These are phyloP conservation scores for Uloborus plumipes DNA, from an alignment of 2,888 invertebrate genomes.

Conservation along the genomic window DNA sequence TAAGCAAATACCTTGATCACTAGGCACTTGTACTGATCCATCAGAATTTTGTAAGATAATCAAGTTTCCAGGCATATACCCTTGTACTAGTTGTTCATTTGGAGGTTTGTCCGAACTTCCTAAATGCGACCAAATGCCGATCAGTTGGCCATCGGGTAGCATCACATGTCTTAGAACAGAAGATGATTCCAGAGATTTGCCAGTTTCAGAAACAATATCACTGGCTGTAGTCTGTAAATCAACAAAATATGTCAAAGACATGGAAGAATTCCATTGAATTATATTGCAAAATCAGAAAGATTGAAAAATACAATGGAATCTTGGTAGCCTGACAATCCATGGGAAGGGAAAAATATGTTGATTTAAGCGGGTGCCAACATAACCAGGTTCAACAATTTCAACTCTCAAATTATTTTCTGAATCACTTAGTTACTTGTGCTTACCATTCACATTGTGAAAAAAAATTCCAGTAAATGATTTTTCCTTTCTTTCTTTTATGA, in stretches of 20 bases:
- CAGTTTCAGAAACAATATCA: conserved; percentile 39
- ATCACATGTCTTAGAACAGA: conserved; percentile 45
- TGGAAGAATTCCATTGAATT: too few species aligned
- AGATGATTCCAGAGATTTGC: conserved; percentile 27
- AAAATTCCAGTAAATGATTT: too few species aligned
- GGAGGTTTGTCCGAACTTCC: conserved; percentile 43
- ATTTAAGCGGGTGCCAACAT: too few species aligned
- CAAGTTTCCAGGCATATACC: conserved; percentile 61
- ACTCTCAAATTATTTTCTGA: too few species aligned
- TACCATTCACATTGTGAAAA: too few species aligned
- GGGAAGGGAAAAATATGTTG: too few species aligned
- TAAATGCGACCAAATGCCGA: conserved; percentile 35
- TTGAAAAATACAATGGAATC: too few species aligned
- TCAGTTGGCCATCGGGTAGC: conserved; percentile 48
- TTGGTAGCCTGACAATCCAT: too few species aligned
- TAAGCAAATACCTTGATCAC: conserved; percentile 68
- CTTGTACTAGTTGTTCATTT: conserved; percentile 50
- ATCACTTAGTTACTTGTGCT: too few species aligned
- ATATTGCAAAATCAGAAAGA: too few species aligned
- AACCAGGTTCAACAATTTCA: too few species aligned
- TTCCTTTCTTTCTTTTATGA: too few species aligned
- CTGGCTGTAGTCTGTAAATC: conserved; percentile 23
- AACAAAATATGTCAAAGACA: neutral
- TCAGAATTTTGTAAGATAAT: conserved; percentile 68
- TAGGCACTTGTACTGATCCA: conserved; percentile 67